Percentiles rank a stretch among this genome's conserved stretches.
Evolutionary conservation across 2,113 vertebrate genomes (phyloP).

Genomic region (Plestiodon gilberti): DNA sequence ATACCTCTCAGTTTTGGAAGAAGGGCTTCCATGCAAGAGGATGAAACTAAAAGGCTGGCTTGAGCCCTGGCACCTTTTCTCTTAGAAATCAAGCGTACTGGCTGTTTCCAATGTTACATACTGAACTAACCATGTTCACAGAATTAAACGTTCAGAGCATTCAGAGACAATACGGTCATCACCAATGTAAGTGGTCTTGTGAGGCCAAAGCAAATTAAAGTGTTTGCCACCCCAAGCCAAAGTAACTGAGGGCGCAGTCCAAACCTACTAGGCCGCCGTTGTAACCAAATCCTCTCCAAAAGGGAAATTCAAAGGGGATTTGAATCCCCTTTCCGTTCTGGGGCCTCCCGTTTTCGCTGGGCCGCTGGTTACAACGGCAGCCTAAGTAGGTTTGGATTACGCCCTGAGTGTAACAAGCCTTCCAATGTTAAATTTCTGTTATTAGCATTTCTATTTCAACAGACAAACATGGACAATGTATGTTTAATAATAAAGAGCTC

Average conservation of each 20-base stretch:
- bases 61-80: neutral
- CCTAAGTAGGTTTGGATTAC: no score
- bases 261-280: no score
- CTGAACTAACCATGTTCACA: neutral
- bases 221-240: neutral
- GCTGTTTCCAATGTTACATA: neutral
- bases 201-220: neutral
- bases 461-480: neutral
- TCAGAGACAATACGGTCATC: neutral
- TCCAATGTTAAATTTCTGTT: neutral
- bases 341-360: no score
- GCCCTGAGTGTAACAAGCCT: neutral
- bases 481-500: conserved; percentile 47
- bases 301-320: no score
- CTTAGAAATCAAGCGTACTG: neutral
- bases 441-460: neutral
- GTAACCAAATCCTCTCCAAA: no score
- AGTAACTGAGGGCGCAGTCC: neutral
- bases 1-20: neutral
- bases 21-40: neutral
- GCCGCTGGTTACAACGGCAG: no score
- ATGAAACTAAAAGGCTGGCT: neutral
- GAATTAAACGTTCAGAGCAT: neutral
- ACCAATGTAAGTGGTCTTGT: neutral
- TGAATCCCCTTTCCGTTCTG: no score